These are phyloP conservation scores for Trichosurus vulpecula DNA, from an alignment of 2,797 vertebrate genomes.

Conservation along the genomic window DNA sequence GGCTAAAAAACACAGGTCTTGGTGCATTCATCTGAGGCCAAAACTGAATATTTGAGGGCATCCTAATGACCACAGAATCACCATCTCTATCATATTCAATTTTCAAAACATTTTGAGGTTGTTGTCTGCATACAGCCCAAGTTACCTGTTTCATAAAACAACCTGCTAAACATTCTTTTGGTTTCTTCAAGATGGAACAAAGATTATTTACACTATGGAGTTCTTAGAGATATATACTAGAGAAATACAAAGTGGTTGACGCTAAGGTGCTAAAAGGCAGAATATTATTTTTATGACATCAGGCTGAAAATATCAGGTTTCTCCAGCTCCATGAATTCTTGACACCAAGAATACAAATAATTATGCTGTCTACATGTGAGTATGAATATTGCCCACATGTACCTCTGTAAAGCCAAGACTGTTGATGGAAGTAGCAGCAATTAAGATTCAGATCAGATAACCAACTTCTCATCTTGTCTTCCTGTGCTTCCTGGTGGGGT, in stretches of 20 bases:
- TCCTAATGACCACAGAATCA: not conserved
- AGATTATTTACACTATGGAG: conserved; percentile 1
- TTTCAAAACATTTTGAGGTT: conserved; percentile 15
- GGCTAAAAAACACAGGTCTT: not conserved
- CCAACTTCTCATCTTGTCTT: not conserved
- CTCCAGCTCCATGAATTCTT: not conserved
- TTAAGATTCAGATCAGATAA: not conserved
- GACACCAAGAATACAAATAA: not conserved
- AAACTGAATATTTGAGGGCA: conserved; percentile 12
- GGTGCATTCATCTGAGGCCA: not conserved
- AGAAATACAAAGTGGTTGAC: conserved; percentile 27
- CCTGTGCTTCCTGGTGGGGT: not conserved
- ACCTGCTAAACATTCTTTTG: not conserved
- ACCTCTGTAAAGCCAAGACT: not conserved
- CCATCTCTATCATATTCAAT: not conserved
- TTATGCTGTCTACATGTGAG: not conserved
- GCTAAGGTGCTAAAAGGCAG: conserved; percentile 19
- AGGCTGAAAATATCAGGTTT: conserved; percentile 11
- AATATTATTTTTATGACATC: conserved; percentile 25
- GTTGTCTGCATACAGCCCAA: not conserved
- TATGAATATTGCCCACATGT: not conserved
- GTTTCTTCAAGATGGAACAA: not conserved
- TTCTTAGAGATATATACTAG: conserved; percentile 24
- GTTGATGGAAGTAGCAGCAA: not conserved
- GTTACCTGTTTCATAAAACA: not conserved